Evolutionary conservation across 2,888 invertebrate genomes (phyloP), one percentile per base, ranked within the genome.

Genomic region (Netelia fuscicornis): DNA sequence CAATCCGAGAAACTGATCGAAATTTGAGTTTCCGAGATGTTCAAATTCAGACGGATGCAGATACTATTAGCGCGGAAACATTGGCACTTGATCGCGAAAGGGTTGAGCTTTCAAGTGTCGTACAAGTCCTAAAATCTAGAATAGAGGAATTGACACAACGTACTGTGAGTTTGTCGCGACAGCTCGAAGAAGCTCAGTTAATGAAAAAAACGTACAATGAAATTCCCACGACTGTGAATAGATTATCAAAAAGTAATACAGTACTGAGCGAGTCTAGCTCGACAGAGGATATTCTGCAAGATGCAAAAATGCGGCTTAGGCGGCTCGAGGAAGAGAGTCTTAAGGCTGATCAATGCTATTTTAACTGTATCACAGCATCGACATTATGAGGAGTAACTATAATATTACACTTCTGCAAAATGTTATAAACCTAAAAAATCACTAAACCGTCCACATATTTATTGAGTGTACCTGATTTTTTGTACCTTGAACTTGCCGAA

Each of bases 211-310:
- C 74, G 0, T 78, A 67, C 9, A n/a, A 85, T 1, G 89, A 91
- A 62, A 44, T 89, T 9, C 85, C 90, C n/a, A 62, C 79, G 6
- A 85, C 87, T 13, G 81, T 86, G 5, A 68, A 86, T 11, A 86
- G 83, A 82, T 82, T 88, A 37, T 74, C 88, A 10, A 89, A 90
- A 65, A 83, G 86, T 0, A 91, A 90, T 25, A 91, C 91, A 17
- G 67, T 92, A 20, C 84, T 93, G 2, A 93, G 93, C 67, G 93
- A 94, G 80, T 92, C 91, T 17, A 94, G 93, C 86, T 93, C 93
- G 0, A 93, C 93, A 0, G 93, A 94, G 65, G 93, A 94, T 76
- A 93, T 94, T 71, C 87, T 94, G 60, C 92, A 93, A 25, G 93
- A 94, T 80, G 93, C 93, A 1, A 93, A 91, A 87, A 89, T 91